Percentiles rank a stretch among this genome's conserved stretches.
Evolutionary conservation across 2,113 vertebrate genomes (phyloP).

Genomic region (Microcebus tavaratra): DNA sequence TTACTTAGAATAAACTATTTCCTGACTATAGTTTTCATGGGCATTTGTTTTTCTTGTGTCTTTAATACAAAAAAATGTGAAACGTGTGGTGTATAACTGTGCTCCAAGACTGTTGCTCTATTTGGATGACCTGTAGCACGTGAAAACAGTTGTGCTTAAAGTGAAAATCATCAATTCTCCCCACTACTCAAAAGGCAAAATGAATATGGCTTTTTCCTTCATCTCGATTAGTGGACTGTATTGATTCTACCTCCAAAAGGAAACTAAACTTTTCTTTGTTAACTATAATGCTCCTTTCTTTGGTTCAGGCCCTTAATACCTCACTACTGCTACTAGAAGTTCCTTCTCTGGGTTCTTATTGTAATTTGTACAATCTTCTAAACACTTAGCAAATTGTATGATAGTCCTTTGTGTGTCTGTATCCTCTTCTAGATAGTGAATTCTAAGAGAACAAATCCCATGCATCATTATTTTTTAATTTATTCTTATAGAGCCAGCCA

Average conservation of each 20-base stretch:
- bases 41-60: background rate
- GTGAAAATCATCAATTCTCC: background rate
- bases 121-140: background rate
- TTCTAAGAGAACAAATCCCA: background rate
- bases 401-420: background rate
- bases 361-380: background rate
- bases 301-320: background rate
- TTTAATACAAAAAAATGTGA: background rate
- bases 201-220: background rate
- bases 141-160: background rate
- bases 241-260: background rate
- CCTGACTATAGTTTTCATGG: background rate
- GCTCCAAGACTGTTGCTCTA: background rate
- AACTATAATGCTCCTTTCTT: background rate
- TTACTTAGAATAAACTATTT: background rate
- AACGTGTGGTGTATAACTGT: background rate
- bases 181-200: background rate
- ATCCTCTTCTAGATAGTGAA: background rate
- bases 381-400: background rate
- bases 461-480: background rate
- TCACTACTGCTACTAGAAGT: background rate
- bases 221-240: background rate
- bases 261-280: background rate
- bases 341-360: background rate
- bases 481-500: background rate